phyloP scores from a whole-genome alignment of 1,140 invertebrate genomes.

The Lasaia peninsularis region DNA sequence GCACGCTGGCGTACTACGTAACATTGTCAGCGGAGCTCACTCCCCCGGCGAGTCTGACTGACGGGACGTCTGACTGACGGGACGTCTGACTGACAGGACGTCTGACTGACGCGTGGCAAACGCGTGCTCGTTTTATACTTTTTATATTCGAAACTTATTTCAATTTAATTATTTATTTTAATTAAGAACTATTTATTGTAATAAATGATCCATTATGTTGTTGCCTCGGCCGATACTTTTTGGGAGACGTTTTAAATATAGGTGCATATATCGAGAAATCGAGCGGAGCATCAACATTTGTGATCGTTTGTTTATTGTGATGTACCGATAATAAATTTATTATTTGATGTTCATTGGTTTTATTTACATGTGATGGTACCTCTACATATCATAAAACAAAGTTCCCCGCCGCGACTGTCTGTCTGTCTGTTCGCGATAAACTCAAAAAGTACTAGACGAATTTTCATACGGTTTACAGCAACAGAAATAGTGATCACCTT shows the following conservation, averaged over 20 bases:
- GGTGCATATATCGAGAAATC: conserved; percentile 61
- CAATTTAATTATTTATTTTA: conserved; percentile 50
- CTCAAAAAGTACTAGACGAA: too few species aligned
- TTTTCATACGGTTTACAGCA: too few species aligned
- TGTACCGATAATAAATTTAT: conserved; percentile 38
- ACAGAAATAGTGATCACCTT: too few species aligned
- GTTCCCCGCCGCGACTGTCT: too few species aligned
- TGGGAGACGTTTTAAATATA: conserved; percentile 66
- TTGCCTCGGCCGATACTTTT: conserved; percentile 42
- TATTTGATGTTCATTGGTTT: conserved; percentile 22
- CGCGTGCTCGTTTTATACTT: conserved; percentile 21
- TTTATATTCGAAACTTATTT: conserved; percentile 35
- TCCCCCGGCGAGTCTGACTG: too few species aligned
- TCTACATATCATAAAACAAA: too few species aligned
- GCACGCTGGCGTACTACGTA: too few species aligned
- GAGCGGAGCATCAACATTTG: conserved; percentile 43
- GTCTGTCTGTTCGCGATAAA: too few species aligned
- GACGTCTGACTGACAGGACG: conserved; percentile 34
- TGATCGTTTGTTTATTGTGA: conserved; percentile 32
- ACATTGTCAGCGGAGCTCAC: too few species aligned
- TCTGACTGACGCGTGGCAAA: conserved; percentile 36
- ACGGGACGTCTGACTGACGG: too few species aligned
- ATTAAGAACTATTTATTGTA: conserved; percentile 44
- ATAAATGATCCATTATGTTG: conserved; percentile 42
- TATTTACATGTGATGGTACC: too few species aligned